phyloP scores from a whole-genome alignment of 2,113 vertebrate genomes.

The Anseranas semipalmata region DNA sequence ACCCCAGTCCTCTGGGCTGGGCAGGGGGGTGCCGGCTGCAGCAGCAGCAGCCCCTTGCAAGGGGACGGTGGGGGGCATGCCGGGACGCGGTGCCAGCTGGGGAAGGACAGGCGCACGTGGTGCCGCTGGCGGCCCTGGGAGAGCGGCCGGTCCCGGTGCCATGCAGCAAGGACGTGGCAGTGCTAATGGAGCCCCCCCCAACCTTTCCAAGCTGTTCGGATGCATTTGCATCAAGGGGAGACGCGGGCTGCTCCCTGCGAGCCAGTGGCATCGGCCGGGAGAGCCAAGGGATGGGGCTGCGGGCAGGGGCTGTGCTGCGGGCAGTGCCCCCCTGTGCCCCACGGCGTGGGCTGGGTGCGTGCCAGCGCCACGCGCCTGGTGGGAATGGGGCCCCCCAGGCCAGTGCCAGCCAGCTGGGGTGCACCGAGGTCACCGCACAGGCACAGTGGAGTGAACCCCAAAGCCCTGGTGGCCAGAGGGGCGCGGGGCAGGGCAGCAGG shows the following conservation, averaged over 20 bases:
- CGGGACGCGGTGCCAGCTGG: not conserved
- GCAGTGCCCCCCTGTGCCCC: not conserved
- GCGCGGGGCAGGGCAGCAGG: not conserved
- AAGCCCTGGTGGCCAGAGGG: not conserved
- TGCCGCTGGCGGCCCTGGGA: not conserved
- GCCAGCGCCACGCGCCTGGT: fast-evolving
- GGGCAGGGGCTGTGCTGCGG: fast-evolving
- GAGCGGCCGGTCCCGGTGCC: not conserved
- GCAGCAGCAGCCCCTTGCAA: not conserved
- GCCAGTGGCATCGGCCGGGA: not conserved
- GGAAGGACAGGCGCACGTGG: not conserved
- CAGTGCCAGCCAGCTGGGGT: fast-evolving
- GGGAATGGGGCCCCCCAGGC: too few species aligned
- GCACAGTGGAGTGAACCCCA: not conserved
- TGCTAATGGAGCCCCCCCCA: not conserved
- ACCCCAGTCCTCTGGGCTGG: not conserved
- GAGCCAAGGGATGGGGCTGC: fast-evolving
- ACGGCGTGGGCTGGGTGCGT: not conserved
- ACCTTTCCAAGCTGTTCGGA: not conserved
- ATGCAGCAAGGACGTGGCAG: fast-evolving
- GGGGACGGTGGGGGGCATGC: not conserved
- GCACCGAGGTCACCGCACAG: fast-evolving
- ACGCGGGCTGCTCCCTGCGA: not conserved
- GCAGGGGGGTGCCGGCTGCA: not conserved
- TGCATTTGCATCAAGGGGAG: not conserved